Evolutionary conservation across 2,797 vertebrate species (phyloP).

Genomic region (Rhynchotus rufescens): DNA sequence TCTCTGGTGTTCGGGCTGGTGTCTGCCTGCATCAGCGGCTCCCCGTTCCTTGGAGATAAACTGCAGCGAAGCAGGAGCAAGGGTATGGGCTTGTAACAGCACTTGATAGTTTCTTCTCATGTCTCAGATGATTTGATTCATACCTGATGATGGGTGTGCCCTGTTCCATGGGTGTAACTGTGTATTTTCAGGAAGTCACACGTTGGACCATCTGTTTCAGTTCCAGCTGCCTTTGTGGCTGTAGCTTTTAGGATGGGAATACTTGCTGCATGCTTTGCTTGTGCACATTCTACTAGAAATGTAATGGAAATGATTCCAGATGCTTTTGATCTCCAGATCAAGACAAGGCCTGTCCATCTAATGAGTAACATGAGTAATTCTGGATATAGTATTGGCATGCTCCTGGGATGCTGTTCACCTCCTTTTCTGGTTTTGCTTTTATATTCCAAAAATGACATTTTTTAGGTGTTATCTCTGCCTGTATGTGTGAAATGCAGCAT

Average conservation of each 20-base stretch:
- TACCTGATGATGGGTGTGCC: not conserved
- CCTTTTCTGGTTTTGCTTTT: not conserved
- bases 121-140: not conserved
- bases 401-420: fast-evolving
- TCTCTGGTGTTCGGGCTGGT: not conserved
- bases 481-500: not conserved
- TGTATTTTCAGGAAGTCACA: not conserved
- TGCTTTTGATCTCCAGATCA: not conserved
- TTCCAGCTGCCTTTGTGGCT: not conserved
- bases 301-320: not conserved
- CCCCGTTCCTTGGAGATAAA: not conserved
- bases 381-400: not conserved
- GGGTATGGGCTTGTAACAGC: not conserved
- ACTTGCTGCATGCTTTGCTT: not conserved
- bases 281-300: not conserved
- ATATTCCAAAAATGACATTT: not conserved
- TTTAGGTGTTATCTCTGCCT: not conserved
- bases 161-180: not conserved
- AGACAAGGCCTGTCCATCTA: not conserved
- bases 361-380: not conserved
- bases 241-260: not conserved
- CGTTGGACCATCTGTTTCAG: not conserved
- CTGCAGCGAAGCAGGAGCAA: not conserved
- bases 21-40: not conserved
- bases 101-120: not conserved